Conservation (phyloP, 2,888 invertebrate genomes). For the Ophioninae sp. region DNA sequence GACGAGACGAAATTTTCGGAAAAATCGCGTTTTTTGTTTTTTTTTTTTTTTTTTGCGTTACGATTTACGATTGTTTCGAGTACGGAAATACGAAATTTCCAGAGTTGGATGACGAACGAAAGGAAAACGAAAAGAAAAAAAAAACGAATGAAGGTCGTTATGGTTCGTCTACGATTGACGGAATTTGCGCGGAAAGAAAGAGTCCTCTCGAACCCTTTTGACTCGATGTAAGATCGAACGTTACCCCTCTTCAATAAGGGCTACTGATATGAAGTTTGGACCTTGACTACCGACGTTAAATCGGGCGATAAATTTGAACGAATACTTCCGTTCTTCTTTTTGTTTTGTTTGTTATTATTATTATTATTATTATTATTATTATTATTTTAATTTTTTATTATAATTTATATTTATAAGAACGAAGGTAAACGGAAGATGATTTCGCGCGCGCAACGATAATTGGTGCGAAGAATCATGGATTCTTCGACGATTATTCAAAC, state of each 20-base stretch:
- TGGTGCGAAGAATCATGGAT: constrained; percentile 8
- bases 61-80: background rate
- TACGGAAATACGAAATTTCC: background rate
- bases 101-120: background rate
- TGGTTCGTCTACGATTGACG: background rate
- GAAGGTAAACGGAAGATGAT: constrained; percentile 32
- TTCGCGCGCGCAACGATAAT: constrained; percentile 29
- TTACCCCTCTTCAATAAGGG: constrained; percentile 33
- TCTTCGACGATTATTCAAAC: constrained; percentile 13
- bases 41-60: background rate
- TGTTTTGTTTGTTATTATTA: constrained; percentile 12
- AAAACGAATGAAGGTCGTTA: no score
- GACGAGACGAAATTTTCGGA: constrained; percentile 16
- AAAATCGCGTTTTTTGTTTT: background rate
- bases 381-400: background rate
- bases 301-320: constrained; percentile 35
- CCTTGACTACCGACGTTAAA: constrained; percentile 52
- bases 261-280: constrained; percentile 62
- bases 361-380: constrained; percentile 4
- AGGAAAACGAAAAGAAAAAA: background rate
- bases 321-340: constrained; percentile 11
- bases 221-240: constrained; percentile 6
- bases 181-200: background rate
- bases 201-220: background rate
- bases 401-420: constrained; percentile 7